Base-by-base conservation (phyloP, 1,140 invertebrate genomes). In the Drosophila sechellia region DNA sequence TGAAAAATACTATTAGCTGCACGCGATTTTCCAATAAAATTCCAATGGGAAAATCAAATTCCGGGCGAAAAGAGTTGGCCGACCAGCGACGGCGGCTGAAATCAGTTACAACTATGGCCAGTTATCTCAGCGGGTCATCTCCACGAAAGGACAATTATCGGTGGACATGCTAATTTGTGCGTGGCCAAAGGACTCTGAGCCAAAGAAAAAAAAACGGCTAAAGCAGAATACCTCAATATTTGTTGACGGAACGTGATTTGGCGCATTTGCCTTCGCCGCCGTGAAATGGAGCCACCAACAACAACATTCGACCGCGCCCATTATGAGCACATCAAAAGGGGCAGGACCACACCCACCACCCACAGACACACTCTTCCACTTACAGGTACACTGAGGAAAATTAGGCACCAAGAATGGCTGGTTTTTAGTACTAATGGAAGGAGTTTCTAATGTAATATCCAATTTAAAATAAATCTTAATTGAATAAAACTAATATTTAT, bases 181-280 rank as follows among this genome's bases (percentile, higher is more conserved):
- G 80, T 86, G 70, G 65, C n/a, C 37, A 5, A 25, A 17, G 39
- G 31, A 61, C 61, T 27, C 61, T 48, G 42, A 10, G n/a, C 2
- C 2, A 10, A 31, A 22, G 25, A 46, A 20, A 27, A 6, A 13
- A 34, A 66, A 58, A 40, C 11, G 13, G 75, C 61, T 78, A 91
- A 91, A 91, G 85, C 90, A 91, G 80, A 91, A 91, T 91, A 79
- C 79, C 86, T 91, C 90, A 91, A 91, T 91, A 91, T 90, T 91
- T 80, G 89, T 89, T 72, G 80, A 85, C 60, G 71, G 63, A 84
- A 90, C 90, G 90, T 91, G 90, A 91, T 91, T 91, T 91, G 77
- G 79, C 90, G 83, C 90, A 73, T 90, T 90, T 84, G 66, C 68
- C 48, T 40, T 12, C 22, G 53, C 49, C 42, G 52, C 40, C 40